These are phyloP conservation scores for Euphonia xanthogaster DNA, from an alignment of 2,797 vertebrate species.

Conservation along the genomic window DNA sequence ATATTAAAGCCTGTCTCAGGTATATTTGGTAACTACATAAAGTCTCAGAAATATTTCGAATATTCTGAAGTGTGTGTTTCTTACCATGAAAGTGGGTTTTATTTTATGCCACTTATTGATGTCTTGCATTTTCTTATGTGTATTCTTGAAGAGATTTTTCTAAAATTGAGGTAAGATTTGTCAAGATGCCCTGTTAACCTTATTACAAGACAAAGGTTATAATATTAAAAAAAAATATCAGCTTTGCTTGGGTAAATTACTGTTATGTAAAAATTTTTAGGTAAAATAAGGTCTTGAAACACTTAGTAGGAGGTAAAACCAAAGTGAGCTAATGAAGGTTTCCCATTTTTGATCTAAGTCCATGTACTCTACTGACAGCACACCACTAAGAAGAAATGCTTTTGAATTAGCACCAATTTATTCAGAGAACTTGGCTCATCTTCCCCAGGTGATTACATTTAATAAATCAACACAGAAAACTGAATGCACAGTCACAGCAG, in stretches of 20 bases:
- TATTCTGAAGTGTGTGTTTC: not conserved
- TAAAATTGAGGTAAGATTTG: not conserved
- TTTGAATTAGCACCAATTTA: not conserved
- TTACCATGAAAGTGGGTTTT: not conserved
- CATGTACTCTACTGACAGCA: not conserved
- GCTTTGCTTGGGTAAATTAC: not conserved
- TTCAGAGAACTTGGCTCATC: not conserved
- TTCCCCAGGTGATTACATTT: not conserved
- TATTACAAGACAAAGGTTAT: not conserved
- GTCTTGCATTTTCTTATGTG: not conserved
- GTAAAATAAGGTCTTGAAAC: not conserved
- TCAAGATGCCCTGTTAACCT: not conserved
- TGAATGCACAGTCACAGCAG: not conserved
- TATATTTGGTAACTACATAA: not conserved
- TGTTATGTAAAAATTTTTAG: not conserved
- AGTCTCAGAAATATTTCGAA: not conserved
- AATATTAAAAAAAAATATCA: not conserved
- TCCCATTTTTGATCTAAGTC: not conserved
- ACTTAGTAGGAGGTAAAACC: not conserved
- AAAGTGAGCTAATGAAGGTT: not conserved
- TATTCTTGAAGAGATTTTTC: not conserved
- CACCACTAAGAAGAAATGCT: not conserved
- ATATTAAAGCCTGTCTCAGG: not conserved
- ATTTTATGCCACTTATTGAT: not conserved
- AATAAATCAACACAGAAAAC: not conserved